Percentiles rank a stretch among this genome's conserved stretches.
These are phyloP conservation scores for Eupithecia exiguata DNA, from an alignment of 2,888 invertebrate species.

Conservation along the genomic window DNA sequence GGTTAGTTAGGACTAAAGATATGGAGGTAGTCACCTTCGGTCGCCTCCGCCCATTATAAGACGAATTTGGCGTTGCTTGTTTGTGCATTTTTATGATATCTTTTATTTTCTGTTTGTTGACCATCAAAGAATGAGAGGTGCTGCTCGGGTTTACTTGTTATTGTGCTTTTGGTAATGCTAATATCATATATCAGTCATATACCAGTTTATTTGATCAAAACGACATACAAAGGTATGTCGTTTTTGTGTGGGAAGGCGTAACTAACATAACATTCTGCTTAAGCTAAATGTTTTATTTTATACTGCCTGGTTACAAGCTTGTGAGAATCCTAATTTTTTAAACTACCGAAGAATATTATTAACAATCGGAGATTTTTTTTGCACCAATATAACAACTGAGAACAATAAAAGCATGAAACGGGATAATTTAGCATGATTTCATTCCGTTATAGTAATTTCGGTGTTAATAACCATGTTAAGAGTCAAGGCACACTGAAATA, in stretches of 20 bases:
- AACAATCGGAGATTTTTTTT: not conserved
- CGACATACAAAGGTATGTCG: not conserved
- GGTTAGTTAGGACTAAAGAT: not conserved
- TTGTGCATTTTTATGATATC: not conserved
- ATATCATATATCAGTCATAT: not conserved
- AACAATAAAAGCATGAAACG: not conserved
- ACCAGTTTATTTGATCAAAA: too few species aligned
- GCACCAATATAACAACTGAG: not conserved
- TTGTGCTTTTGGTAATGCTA: not conserved
- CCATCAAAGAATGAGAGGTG: not conserved
- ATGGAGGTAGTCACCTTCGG: not conserved
- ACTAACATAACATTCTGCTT: not conserved
- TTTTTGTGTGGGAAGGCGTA: not conserved
- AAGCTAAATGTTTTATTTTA: not conserved
- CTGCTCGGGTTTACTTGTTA: not conserved
- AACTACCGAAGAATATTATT: not conserved
- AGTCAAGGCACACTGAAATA: too few species aligned
- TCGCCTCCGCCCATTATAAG: not conserved
- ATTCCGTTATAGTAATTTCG: not conserved
- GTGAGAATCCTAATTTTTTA: not conserved
- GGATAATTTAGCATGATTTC: not conserved
- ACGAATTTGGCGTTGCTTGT: not conserved
- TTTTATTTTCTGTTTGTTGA: slow-evolving; percentile 1
- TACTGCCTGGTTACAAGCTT: not conserved
- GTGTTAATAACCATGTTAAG: not conserved